Evolutionary conservation across 2,113 vertebrate species (phyloP).

Genomic region (Anolis carolinensis): DNA sequence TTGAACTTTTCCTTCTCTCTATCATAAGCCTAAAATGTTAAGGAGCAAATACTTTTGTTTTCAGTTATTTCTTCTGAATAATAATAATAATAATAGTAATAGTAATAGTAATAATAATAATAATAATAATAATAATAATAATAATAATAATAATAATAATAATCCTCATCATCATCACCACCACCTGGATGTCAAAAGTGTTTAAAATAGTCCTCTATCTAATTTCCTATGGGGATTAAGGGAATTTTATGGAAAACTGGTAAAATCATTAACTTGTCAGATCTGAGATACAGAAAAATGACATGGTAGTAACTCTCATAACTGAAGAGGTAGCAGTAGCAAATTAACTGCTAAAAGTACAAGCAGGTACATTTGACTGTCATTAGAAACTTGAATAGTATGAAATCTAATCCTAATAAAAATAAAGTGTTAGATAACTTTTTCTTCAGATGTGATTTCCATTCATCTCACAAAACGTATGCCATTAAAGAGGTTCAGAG

Average conservation of each 20-base stretch:
- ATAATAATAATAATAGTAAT: too few species aligned
- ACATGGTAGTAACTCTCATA: constrained; percentile 76
- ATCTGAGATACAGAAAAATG: constrained; percentile 80
- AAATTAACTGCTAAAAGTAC: constrained; percentile 65
- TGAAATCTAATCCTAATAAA: constrained; percentile 65
- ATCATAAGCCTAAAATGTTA: constrained; percentile 50
- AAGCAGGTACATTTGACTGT: constrained; percentile 62
- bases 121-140: too few species aligned
- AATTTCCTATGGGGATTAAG: constrained; percentile 75
- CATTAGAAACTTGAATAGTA: constrained; percentile 62
- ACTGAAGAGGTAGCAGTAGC: constrained; percentile 53
- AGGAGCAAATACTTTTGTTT: constrained; percentile 60
- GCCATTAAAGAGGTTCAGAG: constrained; percentile 30
- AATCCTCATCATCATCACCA: constrained; percentile 21
- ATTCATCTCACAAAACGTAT: constrained; percentile 48
- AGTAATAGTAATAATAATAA: too few species aligned
- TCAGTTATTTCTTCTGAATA: constrained; percentile 55
- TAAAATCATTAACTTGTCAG: constrained; percentile 87
- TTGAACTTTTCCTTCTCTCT: constrained; percentile 5
- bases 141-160: too few species aligned
- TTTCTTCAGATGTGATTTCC: constrained; percentile 49
- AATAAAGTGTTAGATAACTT: constrained; percentile 68
- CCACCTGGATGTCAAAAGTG: constrained; percentile 73
- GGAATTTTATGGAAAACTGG: constrained; percentile 82
- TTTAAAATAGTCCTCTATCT: constrained; percentile 74